Conservation (phyloP, 1,140 invertebrate species). For the Elysia chlorotica region DNA sequence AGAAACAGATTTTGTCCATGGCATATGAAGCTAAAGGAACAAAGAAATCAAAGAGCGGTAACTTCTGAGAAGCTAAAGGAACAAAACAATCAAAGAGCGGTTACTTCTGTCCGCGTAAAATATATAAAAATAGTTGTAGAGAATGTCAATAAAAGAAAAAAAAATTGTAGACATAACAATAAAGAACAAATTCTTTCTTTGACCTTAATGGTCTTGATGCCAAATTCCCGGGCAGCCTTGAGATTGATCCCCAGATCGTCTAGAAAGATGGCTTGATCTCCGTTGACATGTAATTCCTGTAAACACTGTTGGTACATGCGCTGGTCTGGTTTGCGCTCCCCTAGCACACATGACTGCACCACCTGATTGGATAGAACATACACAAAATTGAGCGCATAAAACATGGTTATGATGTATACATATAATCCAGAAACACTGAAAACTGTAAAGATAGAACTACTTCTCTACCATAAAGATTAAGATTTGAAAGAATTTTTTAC, state of each 20-base stretch:
- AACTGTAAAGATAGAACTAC: no score
- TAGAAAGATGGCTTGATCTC: slow-evolving; percentile 58
- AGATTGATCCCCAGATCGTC: slow-evolving; percentile 62
- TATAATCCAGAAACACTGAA: no score
- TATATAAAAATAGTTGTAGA: background rate
- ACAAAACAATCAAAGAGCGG: background rate
- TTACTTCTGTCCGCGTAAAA: background rate
- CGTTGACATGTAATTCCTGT: slow-evolving; percentile 44
- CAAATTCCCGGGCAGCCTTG: slow-evolving; percentile 56
- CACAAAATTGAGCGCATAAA: background rate
- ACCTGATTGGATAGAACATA: slow-evolving; percentile 36
- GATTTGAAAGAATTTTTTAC: no score
- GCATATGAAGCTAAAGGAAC: background rate
- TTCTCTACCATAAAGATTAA: no score
- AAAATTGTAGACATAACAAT: background rate
- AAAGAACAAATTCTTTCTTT: background rate
- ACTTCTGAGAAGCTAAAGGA: background rate
- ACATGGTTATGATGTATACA: no score
- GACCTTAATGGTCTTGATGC: slow-evolving; percentile 63
- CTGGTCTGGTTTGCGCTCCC: slow-evolving; percentile 58
- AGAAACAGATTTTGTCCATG: background rate
- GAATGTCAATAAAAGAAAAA: background rate
- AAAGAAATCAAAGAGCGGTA: background rate
- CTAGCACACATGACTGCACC: slow-evolving; percentile 59
- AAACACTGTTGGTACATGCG: slow-evolving; percentile 56